phyloP scores from a whole-genome alignment of 2,888 invertebrate genomes.

The Agriotes lineatus region DNA sequence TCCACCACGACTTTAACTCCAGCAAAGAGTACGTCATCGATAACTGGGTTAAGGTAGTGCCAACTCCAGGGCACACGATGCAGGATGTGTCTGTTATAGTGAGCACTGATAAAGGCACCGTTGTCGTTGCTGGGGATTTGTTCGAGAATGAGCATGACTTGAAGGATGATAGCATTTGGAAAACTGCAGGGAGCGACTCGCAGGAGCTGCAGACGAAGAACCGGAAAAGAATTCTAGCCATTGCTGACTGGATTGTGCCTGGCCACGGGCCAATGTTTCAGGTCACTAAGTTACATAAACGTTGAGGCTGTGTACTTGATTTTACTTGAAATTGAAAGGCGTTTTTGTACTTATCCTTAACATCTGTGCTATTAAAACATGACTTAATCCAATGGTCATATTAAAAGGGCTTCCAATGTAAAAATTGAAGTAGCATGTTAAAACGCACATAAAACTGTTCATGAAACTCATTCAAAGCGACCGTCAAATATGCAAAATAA shows the following conservation, averaged over 20 bases:
- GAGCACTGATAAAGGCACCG: slow-evolving; percentile 70
- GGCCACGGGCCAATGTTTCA: slow-evolving; percentile 92
- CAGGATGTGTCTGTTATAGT: slow-evolving; percentile 90
- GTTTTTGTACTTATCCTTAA: too few relatives aligned
- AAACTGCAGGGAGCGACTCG: slow-evolving; percentile 79
- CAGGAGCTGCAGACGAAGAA: slow-evolving; percentile 76
- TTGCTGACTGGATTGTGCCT: slow-evolving; percentile 87
- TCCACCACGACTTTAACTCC: slow-evolving; percentile 76
- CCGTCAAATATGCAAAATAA: too few relatives aligned
- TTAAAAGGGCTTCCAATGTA: too few relatives aligned
- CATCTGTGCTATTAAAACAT: too few relatives aligned
- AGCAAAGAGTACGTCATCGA: slow-evolving; percentile 76
- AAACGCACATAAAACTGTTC: too few relatives aligned
- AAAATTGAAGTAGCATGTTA: too few relatives aligned
- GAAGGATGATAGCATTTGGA: slow-evolving; percentile 81
- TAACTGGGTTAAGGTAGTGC: slow-evolving; percentile 76
- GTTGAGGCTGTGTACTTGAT: too few relatives aligned
- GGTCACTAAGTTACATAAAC: slow-evolving; percentile 43
- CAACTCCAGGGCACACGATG: slow-evolving; percentile 93
- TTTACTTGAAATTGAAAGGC: too few relatives aligned
- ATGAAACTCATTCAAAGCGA: too few relatives aligned
- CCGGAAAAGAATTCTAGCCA: slow-evolving; percentile 76
- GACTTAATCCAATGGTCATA: too few relatives aligned
- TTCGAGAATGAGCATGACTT: slow-evolving; percentile 91
- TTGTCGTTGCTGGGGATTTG: slow-evolving; percentile 87